Evolutionary conservation across 2,113 vertebrate genomes (phyloP).

Genomic region (Ceyx margarethae): DNA sequence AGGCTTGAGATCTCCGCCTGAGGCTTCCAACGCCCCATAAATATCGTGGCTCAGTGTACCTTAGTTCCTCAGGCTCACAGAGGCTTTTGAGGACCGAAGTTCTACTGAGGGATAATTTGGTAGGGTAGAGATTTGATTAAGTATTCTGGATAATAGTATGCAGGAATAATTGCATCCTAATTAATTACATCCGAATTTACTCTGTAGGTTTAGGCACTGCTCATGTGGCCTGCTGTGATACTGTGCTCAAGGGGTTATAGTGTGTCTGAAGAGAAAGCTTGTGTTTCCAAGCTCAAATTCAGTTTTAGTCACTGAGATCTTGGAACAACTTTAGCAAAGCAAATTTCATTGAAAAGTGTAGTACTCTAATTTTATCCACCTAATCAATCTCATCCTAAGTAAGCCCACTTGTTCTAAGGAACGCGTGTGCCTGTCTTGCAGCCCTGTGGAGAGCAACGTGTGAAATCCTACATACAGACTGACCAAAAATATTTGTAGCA

Average conservation of each 20-base stretch:
- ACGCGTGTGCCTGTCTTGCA: rapidly evolving
- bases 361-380: not conserved
- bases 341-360: not conserved
- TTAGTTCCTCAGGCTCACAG: not conserved
- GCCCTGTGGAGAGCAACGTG: not conserved
- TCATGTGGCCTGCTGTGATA: no score
- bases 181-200: not conserved
- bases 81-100: not conserved
- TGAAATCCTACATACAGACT: not conserved
- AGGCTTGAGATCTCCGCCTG: rapidly evolving
- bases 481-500: not conserved
- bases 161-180: not conserved
- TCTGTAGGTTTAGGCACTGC: not conserved
- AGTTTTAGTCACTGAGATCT: not conserved
- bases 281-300: not conserved
- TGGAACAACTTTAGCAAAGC: not conserved
- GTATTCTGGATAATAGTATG: not conserved
- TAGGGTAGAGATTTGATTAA: not conserved
- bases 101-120: rapidly evolving
- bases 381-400: not conserved
- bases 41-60: rapidly evolving
- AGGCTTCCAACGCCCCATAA: not conserved
- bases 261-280: not conserved
- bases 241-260: not conserved
- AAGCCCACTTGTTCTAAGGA: not conserved